Percentiles rank a stretch among this genome's conserved stretches.
These are phyloP conservation scores for Oncorhynchus masou DNA, from an alignment of 2,113 vertebrate species.

Conservation along the genomic window DNA sequence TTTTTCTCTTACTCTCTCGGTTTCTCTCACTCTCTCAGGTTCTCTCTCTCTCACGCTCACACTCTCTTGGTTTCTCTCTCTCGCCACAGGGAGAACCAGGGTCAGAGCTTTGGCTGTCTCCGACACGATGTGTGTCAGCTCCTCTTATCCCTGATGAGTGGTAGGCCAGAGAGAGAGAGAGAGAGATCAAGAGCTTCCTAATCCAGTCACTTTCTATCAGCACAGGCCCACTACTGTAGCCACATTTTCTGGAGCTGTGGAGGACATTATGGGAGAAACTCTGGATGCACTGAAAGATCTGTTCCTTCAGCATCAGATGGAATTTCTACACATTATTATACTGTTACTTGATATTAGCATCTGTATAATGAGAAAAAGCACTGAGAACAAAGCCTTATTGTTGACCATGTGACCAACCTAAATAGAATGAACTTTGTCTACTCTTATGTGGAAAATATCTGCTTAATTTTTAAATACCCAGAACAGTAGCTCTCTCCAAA, in stretches of 20 bases:
- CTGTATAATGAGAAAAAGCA: neutral
- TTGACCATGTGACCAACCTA: neutral
- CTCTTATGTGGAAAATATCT: too few species aligned
- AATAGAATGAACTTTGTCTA: too few species aligned
- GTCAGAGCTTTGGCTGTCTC: slow-evolving; percentile 24
- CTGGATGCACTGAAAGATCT: slow-evolving; percentile 6
- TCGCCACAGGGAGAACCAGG: slow-evolving; percentile 12
- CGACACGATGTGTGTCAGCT: slow-evolving; percentile 44
- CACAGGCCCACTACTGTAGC: slow-evolving; percentile 9
- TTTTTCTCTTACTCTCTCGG: too few species aligned
- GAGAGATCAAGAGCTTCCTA: slow-evolving; percentile 23
- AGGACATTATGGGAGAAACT: slow-evolving; percentile 4
- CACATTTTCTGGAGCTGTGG: neutral
- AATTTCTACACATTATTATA: neutral
- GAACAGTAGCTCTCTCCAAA: neutral
- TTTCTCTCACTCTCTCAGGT: too few species aligned
- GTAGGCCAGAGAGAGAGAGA: neutral
- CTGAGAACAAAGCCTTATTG: neutral
- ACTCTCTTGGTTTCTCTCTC: neutral
- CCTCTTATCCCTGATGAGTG: slow-evolving; percentile 39
- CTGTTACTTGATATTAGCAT: neutral
- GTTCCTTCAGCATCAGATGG: slow-evolving; percentile 5
- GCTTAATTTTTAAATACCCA: too few species aligned
- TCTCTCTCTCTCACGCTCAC: too few species aligned
- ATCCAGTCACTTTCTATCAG: slow-evolving; percentile 48